phyloP scores from a whole-genome alignment of 2,797 vertebrate genomes.

The Leuciscus waleckii region DNA sequence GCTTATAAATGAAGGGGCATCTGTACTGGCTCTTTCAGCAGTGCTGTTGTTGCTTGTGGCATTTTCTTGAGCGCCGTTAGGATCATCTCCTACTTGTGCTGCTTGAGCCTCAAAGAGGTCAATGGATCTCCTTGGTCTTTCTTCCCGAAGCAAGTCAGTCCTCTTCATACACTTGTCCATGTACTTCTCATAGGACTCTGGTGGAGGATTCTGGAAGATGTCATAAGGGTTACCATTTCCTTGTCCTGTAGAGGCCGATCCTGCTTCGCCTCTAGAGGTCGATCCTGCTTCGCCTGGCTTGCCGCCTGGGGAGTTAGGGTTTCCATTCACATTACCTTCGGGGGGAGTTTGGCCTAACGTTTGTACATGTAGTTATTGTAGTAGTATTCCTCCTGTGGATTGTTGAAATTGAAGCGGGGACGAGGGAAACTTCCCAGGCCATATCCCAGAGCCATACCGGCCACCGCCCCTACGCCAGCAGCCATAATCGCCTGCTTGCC shows the following conservation, averaged over 20 bases:
- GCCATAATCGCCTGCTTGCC: conserved; percentile 83
- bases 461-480: conserved; percentile 80
- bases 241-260: conserved; percentile 68
- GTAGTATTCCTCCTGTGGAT: conserved; percentile 75
- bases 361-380: conserved; percentile 85
- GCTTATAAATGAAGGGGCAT: conserved; percentile 7
- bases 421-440: conserved; percentile 82
- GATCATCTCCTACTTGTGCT: neutral
- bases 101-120: conserved; percentile 19
- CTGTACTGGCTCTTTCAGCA: conserved; percentile 2
- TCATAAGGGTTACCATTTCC: conserved; percentile 77
- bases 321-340: conserved; percentile 40
- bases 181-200: conserved; percentile 71
- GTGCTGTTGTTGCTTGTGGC: conserved; percentile 12
- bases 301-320: conserved; percentile 36
- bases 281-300: conserved; percentile 6
- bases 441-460: conserved; percentile 84
- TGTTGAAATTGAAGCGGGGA: conserved; percentile 78
- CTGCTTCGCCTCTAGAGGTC: conserved; percentile 60
- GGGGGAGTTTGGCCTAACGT: conserved; percentile 70
- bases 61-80: neutral
- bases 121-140: conserved; percentile 45
- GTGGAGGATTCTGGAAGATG: conserved; percentile 69
- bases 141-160: conserved; percentile 67
- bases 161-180: conserved; percentile 78